phyloP scores from a whole-genome alignment of 2,797 vertebrate species.

The Momotus momota region DNA sequence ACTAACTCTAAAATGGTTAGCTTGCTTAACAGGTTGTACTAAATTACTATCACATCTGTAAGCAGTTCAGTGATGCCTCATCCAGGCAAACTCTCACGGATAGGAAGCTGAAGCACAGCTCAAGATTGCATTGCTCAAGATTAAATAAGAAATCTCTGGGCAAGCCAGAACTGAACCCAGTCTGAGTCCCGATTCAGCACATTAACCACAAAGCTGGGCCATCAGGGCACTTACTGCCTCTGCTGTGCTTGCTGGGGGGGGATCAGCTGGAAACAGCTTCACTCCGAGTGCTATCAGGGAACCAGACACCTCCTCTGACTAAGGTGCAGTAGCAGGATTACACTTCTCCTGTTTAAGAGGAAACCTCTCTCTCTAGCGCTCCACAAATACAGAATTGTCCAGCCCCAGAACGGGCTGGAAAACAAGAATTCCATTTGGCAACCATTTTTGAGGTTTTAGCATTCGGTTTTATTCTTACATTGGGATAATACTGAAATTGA shows the following conservation, averaged over 20 bases:
- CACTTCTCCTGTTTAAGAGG: background rate
- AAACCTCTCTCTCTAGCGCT: background rate
- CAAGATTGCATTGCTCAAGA: conserved; percentile 37
- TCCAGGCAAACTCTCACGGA: background rate
- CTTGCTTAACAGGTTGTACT: background rate
- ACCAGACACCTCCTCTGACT: background rate
- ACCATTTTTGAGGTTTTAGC: background rate
- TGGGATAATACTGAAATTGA: background rate
- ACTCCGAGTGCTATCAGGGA: background rate
- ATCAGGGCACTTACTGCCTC: background rate
- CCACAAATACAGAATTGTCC: background rate
- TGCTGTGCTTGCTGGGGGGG: background rate
- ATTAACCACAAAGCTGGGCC: conserved; percentile 16
- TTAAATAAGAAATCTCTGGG: conserved; percentile 19
- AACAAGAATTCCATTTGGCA: conserved; percentile 16
- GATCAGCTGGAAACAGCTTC: background rate
- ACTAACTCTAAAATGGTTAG: background rate
- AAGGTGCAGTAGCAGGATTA: background rate
- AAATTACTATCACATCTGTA: background rate
- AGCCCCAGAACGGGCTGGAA: background rate
- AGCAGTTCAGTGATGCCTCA: conserved; percentile 9
- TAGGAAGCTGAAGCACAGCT: conserved; percentile 8
- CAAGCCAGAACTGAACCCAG: conserved; percentile 48
- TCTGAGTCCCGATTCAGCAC: conserved; percentile 47
- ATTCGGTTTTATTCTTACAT: background rate